Evolutionary conservation across 2,113 vertebrate species (phyloP).

Genomic region (Sceloporus tristichus): DNA sequence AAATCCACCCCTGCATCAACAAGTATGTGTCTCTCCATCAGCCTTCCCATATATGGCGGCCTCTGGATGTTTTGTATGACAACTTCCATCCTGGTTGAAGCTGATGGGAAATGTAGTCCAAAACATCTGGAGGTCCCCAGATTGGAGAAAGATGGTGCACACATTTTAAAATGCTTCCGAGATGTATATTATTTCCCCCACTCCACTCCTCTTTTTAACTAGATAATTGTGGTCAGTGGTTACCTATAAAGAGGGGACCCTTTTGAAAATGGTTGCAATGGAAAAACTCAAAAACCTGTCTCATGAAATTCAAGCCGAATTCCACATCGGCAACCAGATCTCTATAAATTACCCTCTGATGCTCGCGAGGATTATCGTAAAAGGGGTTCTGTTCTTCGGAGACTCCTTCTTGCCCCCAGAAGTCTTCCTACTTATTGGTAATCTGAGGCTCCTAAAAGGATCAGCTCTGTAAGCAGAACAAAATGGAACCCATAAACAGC

Average conservation of each 20-base stretch:
- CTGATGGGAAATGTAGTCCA: too few relatives aligned
- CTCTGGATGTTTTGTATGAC: too few relatives aligned
- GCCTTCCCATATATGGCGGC: too few relatives aligned
- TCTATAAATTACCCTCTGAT: conserved; percentile 56
- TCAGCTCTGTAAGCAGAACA: background rate
- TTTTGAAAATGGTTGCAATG: conserved; percentile 35
- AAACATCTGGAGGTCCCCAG: background rate
- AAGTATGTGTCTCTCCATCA: too few relatives aligned
- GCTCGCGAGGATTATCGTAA: conserved; percentile 39
- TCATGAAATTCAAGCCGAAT: conserved; percentile 62
- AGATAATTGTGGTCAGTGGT: conserved; percentile 6
- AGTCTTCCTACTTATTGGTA: conserved; percentile 10
- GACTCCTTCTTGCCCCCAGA: background rate
- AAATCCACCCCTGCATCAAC: too few relatives aligned
- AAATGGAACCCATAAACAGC: conserved; percentile 3
- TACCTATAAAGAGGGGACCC: conserved; percentile 36
- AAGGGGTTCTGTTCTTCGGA: conserved; percentile 17
- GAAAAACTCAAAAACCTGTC: conserved; percentile 42
- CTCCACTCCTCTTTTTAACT: background rate
- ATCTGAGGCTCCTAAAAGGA: conserved; percentile 17
- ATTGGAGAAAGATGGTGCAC: background rate
- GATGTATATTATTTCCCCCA: conserved; percentile 28
- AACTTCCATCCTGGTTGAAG: too few relatives aligned
- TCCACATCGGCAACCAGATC: conserved; percentile 46
- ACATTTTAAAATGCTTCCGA: conserved; percentile 15